These are phyloP conservation scores for Leucania comma DNA, from an alignment of 2,888 invertebrate species.

Conservation along the genomic window DNA sequence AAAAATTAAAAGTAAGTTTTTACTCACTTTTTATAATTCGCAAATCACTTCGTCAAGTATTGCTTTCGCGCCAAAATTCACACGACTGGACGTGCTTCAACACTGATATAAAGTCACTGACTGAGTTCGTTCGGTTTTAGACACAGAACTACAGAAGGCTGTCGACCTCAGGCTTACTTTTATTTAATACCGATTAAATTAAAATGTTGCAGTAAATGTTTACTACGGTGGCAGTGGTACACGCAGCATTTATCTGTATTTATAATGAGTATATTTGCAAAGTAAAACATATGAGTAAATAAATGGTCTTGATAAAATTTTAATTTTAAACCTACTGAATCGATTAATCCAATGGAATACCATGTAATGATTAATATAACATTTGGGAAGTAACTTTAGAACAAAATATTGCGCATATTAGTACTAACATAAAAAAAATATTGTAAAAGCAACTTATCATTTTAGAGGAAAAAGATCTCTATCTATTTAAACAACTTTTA, in stretches of 20 bases:
- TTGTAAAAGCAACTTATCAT: too few species aligned
- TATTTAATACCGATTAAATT: constrained; percentile 44
- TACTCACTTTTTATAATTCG: constrained; percentile 26
- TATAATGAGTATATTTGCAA: neutral
- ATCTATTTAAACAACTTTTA: neutral
- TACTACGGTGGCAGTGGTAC: neutral
- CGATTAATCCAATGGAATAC: neutral
- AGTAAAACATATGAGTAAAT: constrained; percentile 12
- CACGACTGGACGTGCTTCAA: constrained; percentile 32
- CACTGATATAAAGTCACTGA: constrained; percentile 40
- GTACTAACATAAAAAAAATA: too few species aligned
- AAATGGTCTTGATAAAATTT: neutral
- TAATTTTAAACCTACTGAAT: neutral
- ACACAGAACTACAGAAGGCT: constrained; percentile 17
- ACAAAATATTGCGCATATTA: too few species aligned
- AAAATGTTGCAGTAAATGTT: constrained; percentile 23
- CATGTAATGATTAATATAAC: neutral
- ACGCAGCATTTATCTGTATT: constrained; percentile 16
- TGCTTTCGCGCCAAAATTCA: constrained; percentile 50
- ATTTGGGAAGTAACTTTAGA: too few species aligned
- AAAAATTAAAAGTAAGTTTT: neutral
- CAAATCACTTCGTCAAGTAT: constrained; percentile 22
- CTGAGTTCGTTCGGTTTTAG: constrained; percentile 20
- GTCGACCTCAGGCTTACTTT: constrained; percentile 42
- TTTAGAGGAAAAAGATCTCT: too few species aligned